These are phyloP conservation scores for Oceanites oceanicus DNA, from an alignment of 2,113 vertebrate genomes.

Conservation along the genomic window DNA sequence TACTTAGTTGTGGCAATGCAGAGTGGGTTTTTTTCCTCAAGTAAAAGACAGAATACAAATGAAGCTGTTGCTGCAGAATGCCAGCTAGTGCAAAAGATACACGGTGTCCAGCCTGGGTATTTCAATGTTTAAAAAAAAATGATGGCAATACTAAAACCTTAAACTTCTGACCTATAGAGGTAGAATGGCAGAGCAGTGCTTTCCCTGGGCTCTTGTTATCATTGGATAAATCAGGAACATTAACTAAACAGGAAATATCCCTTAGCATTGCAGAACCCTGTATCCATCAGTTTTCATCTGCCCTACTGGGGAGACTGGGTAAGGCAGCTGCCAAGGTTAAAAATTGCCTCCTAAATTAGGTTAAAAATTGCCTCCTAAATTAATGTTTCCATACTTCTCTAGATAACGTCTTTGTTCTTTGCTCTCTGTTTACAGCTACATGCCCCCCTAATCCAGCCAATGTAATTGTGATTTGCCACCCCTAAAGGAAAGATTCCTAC, in stretches of 20 bases:
- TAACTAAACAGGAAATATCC: not conserved
- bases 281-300: not conserved
- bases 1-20: not conserved
- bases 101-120: not conserved
- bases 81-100: not conserved
- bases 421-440: not conserved
- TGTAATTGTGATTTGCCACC: not conserved
- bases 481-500: not conserved
- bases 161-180: not conserved
- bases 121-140: not conserved
- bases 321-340: not conserved
- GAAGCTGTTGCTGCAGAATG: not conserved
- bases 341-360: not conserved
- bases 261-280: not conserved
- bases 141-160: not conserved
- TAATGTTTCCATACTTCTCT: not conserved
- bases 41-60: constrained; percentile 20
- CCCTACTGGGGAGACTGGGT: not conserved
- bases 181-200: not conserved
- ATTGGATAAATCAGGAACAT: not conserved
- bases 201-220: not conserved
- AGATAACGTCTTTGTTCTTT: not conserved
- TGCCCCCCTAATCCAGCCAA: not conserved
- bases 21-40: not conserved
- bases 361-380: constrained; percentile 3